Conservation (phyloP, 2,113 vertebrate species). For the human (Homo sapiens) region GRCh38 chr3:54947501-54948000, state of each 20-base stretch:
- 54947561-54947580: fast-evolving
- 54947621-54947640: neutral
- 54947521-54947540: neutral
- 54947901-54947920: neutral
- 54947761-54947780: neutral
- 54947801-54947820: neutral
- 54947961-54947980: neutral
- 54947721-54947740: neutral
- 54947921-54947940: neutral
- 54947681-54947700: neutral
- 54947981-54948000: neutral
- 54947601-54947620: neutral
- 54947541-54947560: neutral
- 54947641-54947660: neutral
- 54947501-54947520: fast-evolving
- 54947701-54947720: neutral
- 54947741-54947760: neutral
- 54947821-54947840: neutral
- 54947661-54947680: neutral
- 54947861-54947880: neutral
- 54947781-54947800: neutral
- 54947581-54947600: neutral
- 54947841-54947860: neutral
- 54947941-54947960: neutral
- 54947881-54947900: neutral